Evolutionary conservation across 2,113 vertebrate genomes (phyloP), one percentile per base, ranked within the genome.

Genomic region (Gallinago jamesoni): DNA sequence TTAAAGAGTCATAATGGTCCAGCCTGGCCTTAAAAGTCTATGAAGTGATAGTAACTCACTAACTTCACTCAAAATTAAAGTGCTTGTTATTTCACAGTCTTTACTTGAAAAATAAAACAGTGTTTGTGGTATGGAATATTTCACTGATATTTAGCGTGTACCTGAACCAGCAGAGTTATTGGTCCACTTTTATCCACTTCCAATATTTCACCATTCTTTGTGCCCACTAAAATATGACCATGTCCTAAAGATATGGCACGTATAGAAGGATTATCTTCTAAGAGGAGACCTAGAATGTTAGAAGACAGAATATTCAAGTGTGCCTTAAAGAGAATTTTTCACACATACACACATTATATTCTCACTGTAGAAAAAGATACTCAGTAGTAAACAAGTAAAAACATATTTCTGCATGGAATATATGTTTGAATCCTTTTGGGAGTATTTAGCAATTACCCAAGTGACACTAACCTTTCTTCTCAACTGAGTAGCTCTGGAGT

Each of bases 211-310:
- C 99, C 99, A 35, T 99, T 99, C 97, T 99, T 99, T 72, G 99
- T 99, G 74, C 99, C 99, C 95, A 99, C 99, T 81, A 99, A 98
- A 96, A 99, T 99, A 98, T 99, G 98, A 94, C 99, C 99, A 53
- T 99, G 99, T 96, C 99, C 99, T 95, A 99, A 98, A 1, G 99
- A 99, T 98, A 99, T 99, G 98, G 99, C 99, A 98, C 99, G 99
- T 97, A 99, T 99, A 84, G 99, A 99, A 64, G 99, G 99, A 96
- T 99, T 99, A 97, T 99, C 99, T 98, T 99, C 99, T 93, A 99
- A 96, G 63, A 99, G 99, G 92, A 99, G 98, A 97, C 99, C 99
- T 99, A 97, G 30, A 97, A 68, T 62, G 60, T 59, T 74, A 84
- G 8, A 96, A 60, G 57, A 90, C 74, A 85, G 16, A 96, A 48